Percentiles rank a stretch among this genome's conserved stretches.
Conservation (phyloP, 2,113 vertebrate species). For the Clarias magur region DNA sequence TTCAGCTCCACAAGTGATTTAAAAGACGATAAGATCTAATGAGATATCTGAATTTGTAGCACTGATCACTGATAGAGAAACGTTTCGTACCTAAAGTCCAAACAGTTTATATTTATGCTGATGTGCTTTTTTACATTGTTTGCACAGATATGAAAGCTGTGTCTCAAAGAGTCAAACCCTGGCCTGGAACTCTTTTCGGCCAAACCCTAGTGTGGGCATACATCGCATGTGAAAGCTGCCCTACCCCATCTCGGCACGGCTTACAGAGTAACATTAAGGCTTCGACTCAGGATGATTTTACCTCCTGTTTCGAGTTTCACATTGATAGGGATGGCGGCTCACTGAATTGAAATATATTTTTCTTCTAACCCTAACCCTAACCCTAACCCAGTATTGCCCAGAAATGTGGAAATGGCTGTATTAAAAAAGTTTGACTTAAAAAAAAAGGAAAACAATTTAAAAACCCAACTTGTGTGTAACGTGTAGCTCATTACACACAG, state of each 20-base stretch:
- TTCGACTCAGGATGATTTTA: background rate
- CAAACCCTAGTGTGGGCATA: background rate
- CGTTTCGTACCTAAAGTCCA: background rate
- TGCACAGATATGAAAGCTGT: background rate
- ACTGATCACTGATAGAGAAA: background rate
- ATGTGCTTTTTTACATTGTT: background rate
- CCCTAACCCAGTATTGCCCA: too few species aligned
- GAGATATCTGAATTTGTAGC: background rate
- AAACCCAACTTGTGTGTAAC: background rate
- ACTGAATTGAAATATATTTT: too few species aligned
- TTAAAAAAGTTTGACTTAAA: too few species aligned
- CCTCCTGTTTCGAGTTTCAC: background rate
- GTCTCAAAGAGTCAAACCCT: background rate
- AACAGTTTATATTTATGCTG: background rate
- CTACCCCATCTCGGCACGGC: background rate
- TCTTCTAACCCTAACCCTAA: too few species aligned
- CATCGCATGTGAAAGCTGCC: background rate
- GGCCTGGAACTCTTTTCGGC: background rate
- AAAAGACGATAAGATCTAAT: conserved; percentile 63
- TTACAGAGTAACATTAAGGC: background rate
- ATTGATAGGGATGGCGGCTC: background rate
- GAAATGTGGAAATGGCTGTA: too few species aligned
- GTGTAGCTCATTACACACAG: background rate
- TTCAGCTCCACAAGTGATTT: conserved; percentile 72
- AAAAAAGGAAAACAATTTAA: background rate